phyloP scores from a whole-genome alignment of 23 tunicate genomes.

The Diplosoma virens region DNA sequence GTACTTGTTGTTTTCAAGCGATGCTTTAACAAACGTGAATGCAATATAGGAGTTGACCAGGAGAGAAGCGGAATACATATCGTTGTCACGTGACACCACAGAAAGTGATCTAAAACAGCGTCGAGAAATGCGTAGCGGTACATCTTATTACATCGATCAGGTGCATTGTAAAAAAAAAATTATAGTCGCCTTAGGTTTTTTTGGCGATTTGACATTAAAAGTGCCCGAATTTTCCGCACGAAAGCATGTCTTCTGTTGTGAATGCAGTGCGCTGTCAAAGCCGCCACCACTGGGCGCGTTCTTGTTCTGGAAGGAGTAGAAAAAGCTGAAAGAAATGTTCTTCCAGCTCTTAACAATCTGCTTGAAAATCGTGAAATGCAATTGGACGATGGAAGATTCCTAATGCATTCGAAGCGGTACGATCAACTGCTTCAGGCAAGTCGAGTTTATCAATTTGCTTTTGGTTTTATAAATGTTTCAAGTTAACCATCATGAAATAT shows the following conservation, averaged over 20 bases:
- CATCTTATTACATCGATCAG: conserved; percentile 81
- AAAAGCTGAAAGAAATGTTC: conserved; percentile 89
- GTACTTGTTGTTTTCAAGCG: no score
- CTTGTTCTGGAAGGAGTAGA: conserved; percentile 90
- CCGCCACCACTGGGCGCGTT: conserved; percentile 80
- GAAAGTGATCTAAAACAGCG: conserved; percentile 95
- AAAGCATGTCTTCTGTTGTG: background rate
- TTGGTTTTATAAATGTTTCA: no score
- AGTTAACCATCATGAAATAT: no score
- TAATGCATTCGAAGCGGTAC: conserved; percentile 80
- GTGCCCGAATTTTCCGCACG: background rate
- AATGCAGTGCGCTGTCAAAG: conserved; percentile 82
- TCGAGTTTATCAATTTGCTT: no score
- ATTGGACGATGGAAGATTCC: conserved; percentile 90
- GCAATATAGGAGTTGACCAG: conserved; percentile 79
- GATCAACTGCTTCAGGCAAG: conserved; percentile 80
- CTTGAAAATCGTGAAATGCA: conserved; percentile 97
- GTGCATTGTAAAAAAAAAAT: conserved; percentile 1
- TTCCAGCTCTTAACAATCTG: conserved; percentile 88
- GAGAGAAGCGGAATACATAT: conserved; percentile 80
- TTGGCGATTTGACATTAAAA: background rate
- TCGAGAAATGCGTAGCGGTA: conserved; percentile 85
- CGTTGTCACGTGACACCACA: conserved; percentile 92
- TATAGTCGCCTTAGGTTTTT: background rate
- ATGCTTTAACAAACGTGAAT: no score